phyloP scores from a whole-genome alignment of 37 sponge, comb jelly and placozoan species.

The Diacarnus erythraeanus region DNA sequence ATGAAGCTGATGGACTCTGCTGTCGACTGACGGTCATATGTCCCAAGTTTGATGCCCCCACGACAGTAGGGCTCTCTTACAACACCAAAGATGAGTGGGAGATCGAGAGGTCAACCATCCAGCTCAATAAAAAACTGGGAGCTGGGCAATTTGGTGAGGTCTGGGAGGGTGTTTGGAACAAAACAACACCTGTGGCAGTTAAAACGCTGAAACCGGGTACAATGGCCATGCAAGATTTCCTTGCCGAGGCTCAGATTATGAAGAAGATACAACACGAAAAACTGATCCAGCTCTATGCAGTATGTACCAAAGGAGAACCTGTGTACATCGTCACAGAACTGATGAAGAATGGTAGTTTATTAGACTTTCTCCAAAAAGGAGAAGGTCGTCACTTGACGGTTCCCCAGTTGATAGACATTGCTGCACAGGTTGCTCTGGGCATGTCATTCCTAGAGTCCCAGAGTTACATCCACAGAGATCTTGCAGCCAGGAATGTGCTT shows the following conservation, averaged over 20 bases:
- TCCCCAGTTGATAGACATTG: conserved; percentile 86
- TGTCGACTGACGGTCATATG: conserved; percentile 77
- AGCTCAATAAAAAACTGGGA: conserved; percentile 61
- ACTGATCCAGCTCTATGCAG: conserved; percentile 97
- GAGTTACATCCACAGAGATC: conserved; percentile 95
- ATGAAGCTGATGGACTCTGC: conserved; percentile 81
- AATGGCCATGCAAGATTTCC: conserved; percentile 91
- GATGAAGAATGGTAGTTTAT: conserved; percentile 92
- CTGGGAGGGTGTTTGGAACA: conserved; percentile 95
- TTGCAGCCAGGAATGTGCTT: conserved; percentile 95
- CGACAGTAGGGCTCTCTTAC: conserved; percentile 79
- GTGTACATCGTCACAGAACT: conserved; percentile 95
- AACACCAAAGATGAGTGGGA: conserved; percentile 94
- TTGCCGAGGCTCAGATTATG: conserved; percentile 95
- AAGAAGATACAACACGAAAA: conserved; percentile 93
- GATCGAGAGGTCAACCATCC: conserved; percentile 77
- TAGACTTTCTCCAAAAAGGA: conserved; percentile 86
- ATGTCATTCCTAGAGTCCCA: conserved; percentile 96
- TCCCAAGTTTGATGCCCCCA: conserved; percentile 69
- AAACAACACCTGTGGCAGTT: conserved; percentile 90
- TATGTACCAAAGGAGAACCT: conserved; percentile 94
- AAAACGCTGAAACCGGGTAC: conserved; percentile 96
- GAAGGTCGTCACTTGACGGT: conserved; percentile 81
- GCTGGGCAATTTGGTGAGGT: conserved; percentile 96
- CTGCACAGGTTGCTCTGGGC: conserved; percentile 86